A percentile compares a stretch with the other conserved stretches of the same genome.
Conservation (phyloP, 2,888 invertebrate species). For the Drosophila meridiana region DNA sequence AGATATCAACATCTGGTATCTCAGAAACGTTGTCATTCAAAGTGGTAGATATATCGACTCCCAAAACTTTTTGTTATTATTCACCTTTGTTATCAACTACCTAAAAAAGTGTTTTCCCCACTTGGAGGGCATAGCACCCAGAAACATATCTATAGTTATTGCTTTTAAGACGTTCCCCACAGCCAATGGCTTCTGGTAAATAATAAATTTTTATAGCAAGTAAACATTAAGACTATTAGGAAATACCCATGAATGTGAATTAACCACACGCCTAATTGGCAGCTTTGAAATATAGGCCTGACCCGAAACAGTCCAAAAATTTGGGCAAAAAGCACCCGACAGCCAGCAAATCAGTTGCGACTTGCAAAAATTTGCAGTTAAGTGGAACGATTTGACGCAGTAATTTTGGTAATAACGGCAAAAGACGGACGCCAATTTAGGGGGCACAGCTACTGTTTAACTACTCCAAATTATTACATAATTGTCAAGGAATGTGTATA, state of each 20-base stretch:
- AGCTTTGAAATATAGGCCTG: constrained; percentile 40
- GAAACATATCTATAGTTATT: too few relatives aligned
- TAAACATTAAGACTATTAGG: constrained; percentile 48
- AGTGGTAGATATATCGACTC: too few relatives aligned
- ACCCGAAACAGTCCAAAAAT: constrained; percentile 40
- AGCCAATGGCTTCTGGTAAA: background rate
- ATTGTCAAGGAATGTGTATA: constrained; percentile 59
- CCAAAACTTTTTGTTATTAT: too few relatives aligned
- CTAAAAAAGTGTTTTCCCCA: too few relatives aligned
- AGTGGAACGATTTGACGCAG: constrained; percentile 74
- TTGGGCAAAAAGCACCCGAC: constrained; percentile 48
- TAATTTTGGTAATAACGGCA: constrained; percentile 74
- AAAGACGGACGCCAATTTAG: constrained; percentile 62
- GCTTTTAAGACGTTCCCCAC: too few relatives aligned
- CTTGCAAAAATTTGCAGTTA: constrained; percentile 61
- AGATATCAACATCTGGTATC: too few relatives aligned
- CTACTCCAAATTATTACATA: constrained; percentile 68
- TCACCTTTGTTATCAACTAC: too few relatives aligned
- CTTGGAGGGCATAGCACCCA: too few relatives aligned
- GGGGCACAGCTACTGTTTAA: constrained; percentile 70
- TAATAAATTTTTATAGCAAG: constrained; percentile 6
- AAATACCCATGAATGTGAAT: constrained; percentile 39
- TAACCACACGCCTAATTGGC: constrained; percentile 52
- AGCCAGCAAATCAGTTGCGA: constrained; percentile 29
- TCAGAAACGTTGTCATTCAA: too few relatives aligned